Percentiles rank a stretch among this genome's conserved stretches.
phyloP scores from a whole-genome alignment of 2,113 vertebrate genomes.

The Gulo gulo region DNA sequence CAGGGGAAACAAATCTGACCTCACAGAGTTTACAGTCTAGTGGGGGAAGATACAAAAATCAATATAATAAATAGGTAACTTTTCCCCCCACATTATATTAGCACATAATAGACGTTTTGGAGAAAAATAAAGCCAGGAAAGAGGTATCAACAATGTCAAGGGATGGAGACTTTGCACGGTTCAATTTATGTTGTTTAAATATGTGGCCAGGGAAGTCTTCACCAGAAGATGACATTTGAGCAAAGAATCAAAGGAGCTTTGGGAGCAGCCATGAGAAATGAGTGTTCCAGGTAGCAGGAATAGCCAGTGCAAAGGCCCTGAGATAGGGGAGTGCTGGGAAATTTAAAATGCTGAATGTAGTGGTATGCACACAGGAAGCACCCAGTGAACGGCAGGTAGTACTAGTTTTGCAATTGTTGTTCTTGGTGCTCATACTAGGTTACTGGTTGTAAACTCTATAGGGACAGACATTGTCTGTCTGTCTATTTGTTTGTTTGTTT shows the following conservation, averaged over 20 bases:
- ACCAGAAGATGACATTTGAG: not conserved
- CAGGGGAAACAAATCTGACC: not conserved
- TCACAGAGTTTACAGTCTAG: not conserved
- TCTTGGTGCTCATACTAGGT: not conserved
- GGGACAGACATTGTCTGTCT: not conserved
- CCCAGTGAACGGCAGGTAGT: not conserved
- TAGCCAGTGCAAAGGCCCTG: not conserved
- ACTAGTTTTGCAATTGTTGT: not conserved
- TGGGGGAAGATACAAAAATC: not conserved
- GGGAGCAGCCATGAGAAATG: not conserved
- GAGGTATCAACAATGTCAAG: not conserved
- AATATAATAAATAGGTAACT: not conserved
- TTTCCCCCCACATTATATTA: accelerated
- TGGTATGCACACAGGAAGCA: no score
- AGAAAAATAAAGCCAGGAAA: not conserved
- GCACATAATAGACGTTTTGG: not conserved
- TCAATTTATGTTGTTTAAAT: no score
- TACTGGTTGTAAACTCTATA: not conserved
- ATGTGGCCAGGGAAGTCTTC: not conserved
- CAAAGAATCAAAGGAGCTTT: not conserved
- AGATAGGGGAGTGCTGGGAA: not conserved
- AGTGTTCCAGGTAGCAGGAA: not conserved
- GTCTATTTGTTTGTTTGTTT: not conserved
- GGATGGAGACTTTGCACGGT: not conserved
- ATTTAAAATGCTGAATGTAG: not conserved